Evolutionary conservation across 2,888 invertebrate genomes (phyloP).

Genomic region (Oscheius sp.): DNA sequence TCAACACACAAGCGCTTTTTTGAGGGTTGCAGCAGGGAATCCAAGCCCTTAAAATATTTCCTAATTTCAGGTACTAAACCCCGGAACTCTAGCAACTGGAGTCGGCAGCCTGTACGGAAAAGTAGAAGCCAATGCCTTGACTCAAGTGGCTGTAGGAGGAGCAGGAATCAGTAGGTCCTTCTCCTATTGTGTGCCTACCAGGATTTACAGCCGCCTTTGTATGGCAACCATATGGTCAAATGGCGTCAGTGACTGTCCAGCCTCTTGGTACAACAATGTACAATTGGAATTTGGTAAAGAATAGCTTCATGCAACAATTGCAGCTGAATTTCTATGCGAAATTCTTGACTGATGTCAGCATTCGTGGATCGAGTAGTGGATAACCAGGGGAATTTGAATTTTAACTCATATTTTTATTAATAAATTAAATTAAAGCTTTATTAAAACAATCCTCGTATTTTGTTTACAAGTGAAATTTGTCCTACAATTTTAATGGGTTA

Average conservation of each 20-base stretch:
- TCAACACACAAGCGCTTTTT: too few relatives aligned
- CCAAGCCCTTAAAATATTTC: too few relatives aligned
- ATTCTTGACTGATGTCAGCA: conserved; percentile 50
- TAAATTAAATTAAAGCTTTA: neutral
- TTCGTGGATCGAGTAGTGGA: conserved; percentile 1
- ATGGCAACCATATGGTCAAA: conserved; percentile 43
- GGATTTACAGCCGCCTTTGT: conserved; percentile 20
- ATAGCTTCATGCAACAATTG: conserved; percentile 61
- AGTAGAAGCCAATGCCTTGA: conserved; percentile 57
- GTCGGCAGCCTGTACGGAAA: conserved; percentile 58
- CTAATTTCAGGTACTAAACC: conserved; percentile 45
- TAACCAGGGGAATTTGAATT: conserved; percentile 4
- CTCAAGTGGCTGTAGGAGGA: conserved; percentile 48
- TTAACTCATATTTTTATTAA: neutral
- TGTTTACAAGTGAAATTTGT: neutral
- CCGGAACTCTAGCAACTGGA: conserved; percentile 39
- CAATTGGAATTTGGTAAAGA: conserved; percentile 61
- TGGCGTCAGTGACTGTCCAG: neutral
- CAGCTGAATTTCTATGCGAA: conserved; percentile 55
- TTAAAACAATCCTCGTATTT: neutral
- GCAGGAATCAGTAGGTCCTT: conserved; percentile 20
- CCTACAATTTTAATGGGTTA: neutral
- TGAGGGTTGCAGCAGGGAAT: too few relatives aligned
- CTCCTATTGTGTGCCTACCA: neutral
- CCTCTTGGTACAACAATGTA: conserved; percentile 45